These are phyloP conservation scores for Hypena proboscidalis DNA, from an alignment of 2,888 invertebrate species.

Conservation along the genomic window DNA sequence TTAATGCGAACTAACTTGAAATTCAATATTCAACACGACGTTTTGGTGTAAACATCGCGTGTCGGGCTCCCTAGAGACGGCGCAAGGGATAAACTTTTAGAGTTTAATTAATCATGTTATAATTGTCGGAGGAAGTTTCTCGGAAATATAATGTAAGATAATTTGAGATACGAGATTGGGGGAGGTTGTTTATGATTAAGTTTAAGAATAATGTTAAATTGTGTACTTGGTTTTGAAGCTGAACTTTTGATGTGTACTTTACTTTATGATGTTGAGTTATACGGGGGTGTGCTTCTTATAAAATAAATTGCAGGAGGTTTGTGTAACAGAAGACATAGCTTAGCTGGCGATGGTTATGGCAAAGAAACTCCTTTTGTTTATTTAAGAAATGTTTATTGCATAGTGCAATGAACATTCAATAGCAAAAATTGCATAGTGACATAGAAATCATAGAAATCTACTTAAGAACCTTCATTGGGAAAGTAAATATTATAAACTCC, in stretches of 20 bases:
- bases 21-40: conserved; percentile 80
- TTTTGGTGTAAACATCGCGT: conserved; percentile 77
- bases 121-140: conserved; percentile 19
- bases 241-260: background rate
- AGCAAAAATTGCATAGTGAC: too few species aligned
- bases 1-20: conserved; percentile 68
- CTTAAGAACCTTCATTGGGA: too few species aligned
- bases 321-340: too few species aligned
- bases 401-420: too few species aligned
- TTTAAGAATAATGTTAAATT: conserved; percentile 11
- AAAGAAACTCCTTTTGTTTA: too few species aligned
- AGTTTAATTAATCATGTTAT: conserved; percentile 26
- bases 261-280: too few species aligned
- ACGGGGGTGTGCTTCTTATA: too few species aligned
- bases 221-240: background rate
- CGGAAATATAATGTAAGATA: conserved; percentile 21
- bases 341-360: too few species aligned
- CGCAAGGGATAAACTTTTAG: conserved; percentile 39
- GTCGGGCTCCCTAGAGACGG: conserved; percentile 51
- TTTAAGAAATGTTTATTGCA: too few species aligned
- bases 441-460: too few species aligned
- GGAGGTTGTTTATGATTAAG: conserved; percentile 18
- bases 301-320: too few species aligned
- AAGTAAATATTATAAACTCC: too few species aligned
- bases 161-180: conserved; percentile 19